Evolutionary conservation across 2,888 invertebrate species (phyloP).

Genomic region (Tetramorium bicarinatum): DNA sequence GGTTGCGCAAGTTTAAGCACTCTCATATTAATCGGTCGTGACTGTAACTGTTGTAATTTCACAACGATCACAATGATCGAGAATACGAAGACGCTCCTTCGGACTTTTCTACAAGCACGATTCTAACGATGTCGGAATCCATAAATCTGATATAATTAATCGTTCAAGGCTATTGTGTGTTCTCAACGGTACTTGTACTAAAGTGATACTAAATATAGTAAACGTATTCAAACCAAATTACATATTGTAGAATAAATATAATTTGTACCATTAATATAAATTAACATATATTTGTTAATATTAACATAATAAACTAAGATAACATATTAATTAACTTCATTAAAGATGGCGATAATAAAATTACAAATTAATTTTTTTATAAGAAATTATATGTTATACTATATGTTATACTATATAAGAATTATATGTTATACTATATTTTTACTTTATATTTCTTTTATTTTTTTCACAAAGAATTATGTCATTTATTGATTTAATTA

Average conservation of each 20-base stretch:
- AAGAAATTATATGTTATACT: neutral
- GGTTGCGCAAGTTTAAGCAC: conserved; percentile 65
- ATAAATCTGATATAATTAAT: conserved; percentile 45
- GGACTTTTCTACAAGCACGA: conserved; percentile 31
- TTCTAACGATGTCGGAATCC: conserved; percentile 24
- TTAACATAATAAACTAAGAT: too few relatives aligned
- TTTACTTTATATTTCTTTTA: neutral
- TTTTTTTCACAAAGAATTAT: neutral
- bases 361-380: neutral
- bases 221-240: neutral
- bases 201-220: neutral
- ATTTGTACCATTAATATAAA: neutral
- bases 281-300: too few relatives aligned
- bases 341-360: neutral
- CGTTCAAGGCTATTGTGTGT: conserved; percentile 33
- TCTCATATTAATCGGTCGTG: conserved; percentile 63
- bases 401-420: neutral
- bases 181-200: neutral
- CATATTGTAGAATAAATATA: neutral
- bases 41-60: conserved; percentile 40
- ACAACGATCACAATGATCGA: conserved; percentile 37
- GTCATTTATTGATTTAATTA: neutral
- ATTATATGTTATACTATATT: neutral
- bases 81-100: conserved; percentile 39
- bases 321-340: neutral